These are phyloP conservation scores for Barbus barbus DNA, from an alignment of 2,113 vertebrate genomes.

Conservation along the genomic window DNA sequence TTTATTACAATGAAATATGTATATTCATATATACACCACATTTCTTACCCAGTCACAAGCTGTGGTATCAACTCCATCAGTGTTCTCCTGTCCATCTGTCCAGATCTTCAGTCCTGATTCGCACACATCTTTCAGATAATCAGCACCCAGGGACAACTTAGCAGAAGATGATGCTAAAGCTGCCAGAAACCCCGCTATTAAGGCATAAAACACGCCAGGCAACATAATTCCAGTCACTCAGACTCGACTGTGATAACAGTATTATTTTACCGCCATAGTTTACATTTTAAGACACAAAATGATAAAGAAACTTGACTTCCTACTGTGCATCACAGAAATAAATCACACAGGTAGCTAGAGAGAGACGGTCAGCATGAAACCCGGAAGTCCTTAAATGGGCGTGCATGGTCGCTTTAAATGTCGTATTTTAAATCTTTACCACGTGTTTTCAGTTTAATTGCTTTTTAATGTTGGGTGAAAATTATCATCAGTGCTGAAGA, in stretches of 20 bases:
- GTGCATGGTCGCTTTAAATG: not conserved
- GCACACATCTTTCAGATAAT: slow-evolving; percentile 67
- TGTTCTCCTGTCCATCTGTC: slow-evolving; percentile 28
- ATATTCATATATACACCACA: not conserved
- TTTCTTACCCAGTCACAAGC: slow-evolving; percentile 76
- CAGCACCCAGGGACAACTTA: slow-evolving; percentile 81
- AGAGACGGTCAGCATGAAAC: not conserved
- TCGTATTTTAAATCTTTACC: not conserved
- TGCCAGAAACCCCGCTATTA: slow-evolving; percentile 77
- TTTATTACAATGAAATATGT: too few relatives aligned
- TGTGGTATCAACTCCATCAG: slow-evolving; percentile 32
- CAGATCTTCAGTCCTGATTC: slow-evolving; percentile 55
- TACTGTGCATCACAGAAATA: slow-evolving; percentile 13
- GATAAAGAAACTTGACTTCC: slow-evolving; percentile 20
- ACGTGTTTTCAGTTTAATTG: not conserved
- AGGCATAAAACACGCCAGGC: slow-evolving; percentile 69
- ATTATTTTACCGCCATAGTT: not conserved
- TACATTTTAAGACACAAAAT: not conserved
- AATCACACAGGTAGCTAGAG: not conserved
- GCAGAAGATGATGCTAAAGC: slow-evolving; percentile 81
- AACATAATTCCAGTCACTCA: slow-evolving; percentile 50
- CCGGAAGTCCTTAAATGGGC: not conserved
- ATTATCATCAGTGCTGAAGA: not conserved
- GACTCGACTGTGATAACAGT: not conserved
- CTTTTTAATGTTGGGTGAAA: not conserved